These are phyloP conservation scores for Chlamydotis undulata DNA, from an alignment of 2,113 vertebrate species.

Conservation along the genomic window DNA sequence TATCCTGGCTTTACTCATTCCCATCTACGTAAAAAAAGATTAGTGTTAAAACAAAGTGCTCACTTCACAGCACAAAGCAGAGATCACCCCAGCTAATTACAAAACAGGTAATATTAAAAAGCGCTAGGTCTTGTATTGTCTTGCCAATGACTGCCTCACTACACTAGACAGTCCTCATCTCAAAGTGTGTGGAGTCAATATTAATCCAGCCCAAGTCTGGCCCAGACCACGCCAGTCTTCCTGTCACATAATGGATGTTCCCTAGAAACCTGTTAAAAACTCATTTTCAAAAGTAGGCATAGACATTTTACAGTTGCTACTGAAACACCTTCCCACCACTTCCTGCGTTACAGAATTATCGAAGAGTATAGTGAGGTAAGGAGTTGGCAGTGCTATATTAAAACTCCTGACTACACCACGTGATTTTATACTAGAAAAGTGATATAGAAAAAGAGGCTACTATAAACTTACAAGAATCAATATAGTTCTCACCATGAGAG, in stretches of 20 bases:
- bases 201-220: neutral
- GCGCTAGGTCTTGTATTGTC: neutral
- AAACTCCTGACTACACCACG: constrained; percentile 12
- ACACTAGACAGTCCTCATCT: neutral
- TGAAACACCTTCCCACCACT: constrained; percentile 12
- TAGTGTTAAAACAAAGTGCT: constrained; percentile 40
- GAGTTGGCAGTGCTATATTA: constrained; percentile 41
- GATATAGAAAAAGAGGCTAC: neutral
- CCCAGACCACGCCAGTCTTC: neutral
- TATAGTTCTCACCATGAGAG: neutral
- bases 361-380: constrained; percentile 34
- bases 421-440: neutral
- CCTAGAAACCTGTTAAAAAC: neutral
- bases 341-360: neutral
- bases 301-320: constrained; percentile 14
- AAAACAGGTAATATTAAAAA: constrained; percentile 42
- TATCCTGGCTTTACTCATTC: constrained; percentile 25
- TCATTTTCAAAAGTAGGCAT: neutral
- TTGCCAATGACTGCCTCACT: neutral
- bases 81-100: constrained; percentile 53
- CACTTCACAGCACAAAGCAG: constrained; percentile 61
- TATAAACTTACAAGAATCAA: neutral
- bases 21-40: constrained; percentile 28
- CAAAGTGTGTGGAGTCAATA: neutral
- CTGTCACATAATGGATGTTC: neutral